These are phyloP conservation scores for Chymomyza amoena DNA, from an alignment of 2,888 invertebrate species.

Conservation along the genomic window DNA sequence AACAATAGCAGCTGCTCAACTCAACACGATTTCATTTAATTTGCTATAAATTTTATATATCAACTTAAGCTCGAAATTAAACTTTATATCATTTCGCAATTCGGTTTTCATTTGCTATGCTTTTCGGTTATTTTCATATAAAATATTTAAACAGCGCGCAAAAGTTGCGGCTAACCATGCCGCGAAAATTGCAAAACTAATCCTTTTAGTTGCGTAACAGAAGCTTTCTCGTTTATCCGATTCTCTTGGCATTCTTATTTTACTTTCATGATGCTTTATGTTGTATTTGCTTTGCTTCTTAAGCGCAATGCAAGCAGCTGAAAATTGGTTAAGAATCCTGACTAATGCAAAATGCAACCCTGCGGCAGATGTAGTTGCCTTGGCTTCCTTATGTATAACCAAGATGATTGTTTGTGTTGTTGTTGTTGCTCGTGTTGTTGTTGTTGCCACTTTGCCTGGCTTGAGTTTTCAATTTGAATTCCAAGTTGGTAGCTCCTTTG, in stretches of 20 bases:
- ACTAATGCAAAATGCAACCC: conserved; percentile 4
- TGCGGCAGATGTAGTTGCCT: not conserved
- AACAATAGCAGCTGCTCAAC: not conserved
- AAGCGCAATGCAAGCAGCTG: conserved; percentile 5
- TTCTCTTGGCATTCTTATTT: not conserved
- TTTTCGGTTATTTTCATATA: conserved; percentile 48
- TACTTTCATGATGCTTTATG: not conserved
- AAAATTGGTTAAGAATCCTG: conserved; percentile 24
- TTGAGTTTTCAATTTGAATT: conserved; percentile 6
- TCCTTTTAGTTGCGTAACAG: conserved; percentile 42
- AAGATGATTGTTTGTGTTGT: not conserved
- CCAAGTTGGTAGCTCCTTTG: not conserved
- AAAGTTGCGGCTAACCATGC: conserved; percentile 10
- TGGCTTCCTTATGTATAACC: not conserved
- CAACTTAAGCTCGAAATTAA: not conserved
- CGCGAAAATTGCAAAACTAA: conserved; percentile 45
- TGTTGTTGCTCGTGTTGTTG: not conserved
- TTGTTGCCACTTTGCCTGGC: not conserved
- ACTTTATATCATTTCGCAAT: not conserved
- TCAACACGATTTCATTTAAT: not conserved
- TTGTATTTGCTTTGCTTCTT: conserved; percentile 33
- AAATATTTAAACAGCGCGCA: conserved; percentile 53
- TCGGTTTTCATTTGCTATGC: not conserved
- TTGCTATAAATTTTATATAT: not conserved
- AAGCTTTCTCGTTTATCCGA: not conserved